phyloP scores from a whole-genome alignment of 1,140 invertebrate species.

The Drosophila pandora region DNA sequence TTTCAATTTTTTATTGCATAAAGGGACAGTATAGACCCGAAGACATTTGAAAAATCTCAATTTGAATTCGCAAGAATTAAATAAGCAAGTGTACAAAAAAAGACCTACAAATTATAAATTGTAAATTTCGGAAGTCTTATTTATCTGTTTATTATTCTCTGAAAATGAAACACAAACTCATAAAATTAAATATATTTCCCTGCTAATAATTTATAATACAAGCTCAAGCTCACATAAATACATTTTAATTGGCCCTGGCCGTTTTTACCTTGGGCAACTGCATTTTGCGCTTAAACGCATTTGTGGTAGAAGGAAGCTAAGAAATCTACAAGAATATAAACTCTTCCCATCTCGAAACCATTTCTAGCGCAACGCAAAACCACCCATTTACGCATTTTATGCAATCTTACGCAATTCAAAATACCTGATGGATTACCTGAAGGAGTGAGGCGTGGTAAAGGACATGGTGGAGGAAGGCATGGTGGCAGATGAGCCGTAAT shows the following conservation, averaged over 20 bases:
- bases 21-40: not conserved
- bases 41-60: not conserved
- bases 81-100: too few species aligned
- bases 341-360: not conserved
- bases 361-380: conserved; percentile 9
- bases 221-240: too few species aligned
- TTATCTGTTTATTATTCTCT: too few species aligned
- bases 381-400: conserved; percentile 65
- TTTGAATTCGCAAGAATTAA: not conserved
- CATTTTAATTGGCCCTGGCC: not conserved
- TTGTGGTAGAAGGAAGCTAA: not conserved
- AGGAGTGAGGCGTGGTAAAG: not conserved
- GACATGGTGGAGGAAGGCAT: not conserved
- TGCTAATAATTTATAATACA: too few species aligned
- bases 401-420: conserved; percentile 71
- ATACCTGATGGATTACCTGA: conserved; percentile 43
- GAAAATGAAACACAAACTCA: too few species aligned
- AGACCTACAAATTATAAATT: too few species aligned
- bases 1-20: conserved; percentile 40
- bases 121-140: too few species aligned
- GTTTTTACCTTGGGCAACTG: not conserved
- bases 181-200: too few species aligned
- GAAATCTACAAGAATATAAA: not conserved
- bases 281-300: not conserved
- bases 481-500: conserved; percentile 16